Evolutionary conservation across 2,888 invertebrate species (phyloP).

Genomic region (Dolichomitus sp.): DNA sequence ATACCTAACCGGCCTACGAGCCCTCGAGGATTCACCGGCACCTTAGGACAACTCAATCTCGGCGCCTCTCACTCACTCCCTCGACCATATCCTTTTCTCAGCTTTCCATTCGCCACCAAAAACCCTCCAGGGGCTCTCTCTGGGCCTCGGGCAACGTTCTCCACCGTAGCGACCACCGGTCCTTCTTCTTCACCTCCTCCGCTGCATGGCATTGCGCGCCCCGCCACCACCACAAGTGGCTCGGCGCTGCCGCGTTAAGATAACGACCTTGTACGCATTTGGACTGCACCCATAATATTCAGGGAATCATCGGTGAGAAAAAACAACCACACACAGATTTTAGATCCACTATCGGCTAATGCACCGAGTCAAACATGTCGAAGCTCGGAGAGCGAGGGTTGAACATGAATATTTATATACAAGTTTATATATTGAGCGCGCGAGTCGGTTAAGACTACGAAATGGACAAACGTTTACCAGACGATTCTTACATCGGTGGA

Average conservation of each 20-base stretch:
- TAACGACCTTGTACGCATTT: conserved; percentile 78
- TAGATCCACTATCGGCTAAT: conserved; percentile 77
- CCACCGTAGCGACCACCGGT: conserved; percentile 27
- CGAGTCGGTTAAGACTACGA: conserved; percentile 9
- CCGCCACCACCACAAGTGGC: conserved; percentile 39
- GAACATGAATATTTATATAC: conserved; percentile 76
- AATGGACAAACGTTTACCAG: conserved; percentile 11
- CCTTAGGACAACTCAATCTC: conserved; percentile 80
- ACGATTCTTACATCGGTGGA: conserved; percentile 33
- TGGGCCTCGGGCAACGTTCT: conserved; percentile 37
- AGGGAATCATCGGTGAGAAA: conserved; percentile 61
- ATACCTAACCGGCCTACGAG: conserved; percentile 82
- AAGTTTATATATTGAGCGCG: conserved; percentile 4
- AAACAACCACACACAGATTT: conserved; percentile 49
- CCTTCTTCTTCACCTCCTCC: conserved; percentile 56
- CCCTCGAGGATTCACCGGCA: conserved; percentile 75
- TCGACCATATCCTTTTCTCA: conserved; percentile 31
- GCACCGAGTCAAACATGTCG: conserved; percentile 74
- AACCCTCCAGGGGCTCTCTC: conserved; percentile 55
- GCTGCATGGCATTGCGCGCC: conserved; percentile 59
- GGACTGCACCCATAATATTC: conserved; percentile 73
- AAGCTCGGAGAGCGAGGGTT: conserved; percentile 62
- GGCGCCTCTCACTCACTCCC: conserved; percentile 44
- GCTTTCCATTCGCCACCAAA: conserved; percentile 59
- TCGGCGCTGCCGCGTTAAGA: conserved; percentile 77